These are phyloP conservation scores for Grus americana DNA, from an alignment of 2,113 vertebrate species.

Conservation along the genomic window DNA sequence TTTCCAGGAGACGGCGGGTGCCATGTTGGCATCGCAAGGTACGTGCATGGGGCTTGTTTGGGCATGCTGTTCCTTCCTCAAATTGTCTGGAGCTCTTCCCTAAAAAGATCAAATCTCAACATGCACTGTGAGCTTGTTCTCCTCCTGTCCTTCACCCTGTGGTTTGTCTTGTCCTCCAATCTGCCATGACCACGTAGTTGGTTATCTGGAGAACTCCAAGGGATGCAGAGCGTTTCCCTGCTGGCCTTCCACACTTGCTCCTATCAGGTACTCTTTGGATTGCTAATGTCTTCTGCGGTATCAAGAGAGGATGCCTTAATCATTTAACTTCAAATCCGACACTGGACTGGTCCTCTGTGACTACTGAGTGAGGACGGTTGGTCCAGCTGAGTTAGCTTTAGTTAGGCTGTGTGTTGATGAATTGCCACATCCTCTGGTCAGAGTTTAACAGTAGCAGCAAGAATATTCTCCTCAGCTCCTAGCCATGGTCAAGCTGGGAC, in stretches of 20 bases:
- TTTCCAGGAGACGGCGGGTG: slow-evolving; percentile 96
- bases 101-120: not conserved
- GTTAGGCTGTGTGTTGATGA: not conserved
- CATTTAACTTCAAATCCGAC: not conserved
- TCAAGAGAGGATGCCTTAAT: not conserved
- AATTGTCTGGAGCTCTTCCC: not conserved
- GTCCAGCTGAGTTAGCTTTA: not conserved
- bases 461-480: not conserved
- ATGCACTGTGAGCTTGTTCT: not conserved
- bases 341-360: not conserved
- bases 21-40: slow-evolving; percentile 99
- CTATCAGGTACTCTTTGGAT: not conserved
- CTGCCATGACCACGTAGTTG: not conserved
- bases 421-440: not conserved
- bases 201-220: not conserved
- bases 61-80: not conserved
- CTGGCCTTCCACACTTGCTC: not conserved
- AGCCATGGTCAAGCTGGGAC: not conserved
- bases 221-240: not conserved
- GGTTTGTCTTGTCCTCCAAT: not conserved
- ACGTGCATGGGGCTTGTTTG: slow-evolving; percentile 16
- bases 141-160: slow-evolving; percentile 3
- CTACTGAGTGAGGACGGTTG: not conserved
- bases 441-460: not conserved
- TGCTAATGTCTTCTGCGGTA: not conserved